Evolutionary conservation across 1,140 invertebrate species (phyloP), one percentile per base, ranked within the genome.

Genomic region (Musca domestica): DNA sequence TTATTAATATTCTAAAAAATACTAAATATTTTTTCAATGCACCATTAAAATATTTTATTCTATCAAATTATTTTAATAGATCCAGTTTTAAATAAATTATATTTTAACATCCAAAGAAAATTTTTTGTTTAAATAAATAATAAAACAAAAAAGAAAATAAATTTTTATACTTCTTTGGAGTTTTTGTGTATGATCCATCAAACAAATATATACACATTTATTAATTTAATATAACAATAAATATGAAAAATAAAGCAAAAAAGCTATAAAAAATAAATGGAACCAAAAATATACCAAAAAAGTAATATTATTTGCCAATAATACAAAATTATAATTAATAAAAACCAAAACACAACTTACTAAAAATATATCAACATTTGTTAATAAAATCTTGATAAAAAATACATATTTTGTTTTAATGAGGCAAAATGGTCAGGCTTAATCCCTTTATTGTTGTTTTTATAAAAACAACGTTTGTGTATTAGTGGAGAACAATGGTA

Each of bases 131-230:
- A 14, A 66, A 56, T 25, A 14, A 54, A 54, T 23, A 51, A 20
- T 51, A 51, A 34, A 61, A 61, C 69, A 72, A 73, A 46, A 66
- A 70, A 61, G 17, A 22, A 51, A n/a, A 30, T 66, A 58, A 64
- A 23, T 4, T 47, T 66, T 69, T 69, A 73, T 71, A 72, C 78
- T 77, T 76, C 76, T 74, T 72, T 78, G 77, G 77, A 78, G 73
- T 72, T 76, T 76, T 72, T 41, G 34, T 41, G 34, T 41, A 41
- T 41, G 34, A 41, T 12, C 34, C 34, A 41, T 41, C 34, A 41
- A 41, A 12, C 34, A 41, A 41, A 41, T 41, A 5, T 41, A 41
- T 41, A 41, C 34, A 41, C 34, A 41, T 41, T 41, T 41, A 41
- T 41, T 41, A 41, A 41, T 2, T 41, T 41, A 41, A 41, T 2